phyloP scores from a whole-genome alignment of 2,113 vertebrate genomes.

The Emydocephalus ijimae region DNA sequence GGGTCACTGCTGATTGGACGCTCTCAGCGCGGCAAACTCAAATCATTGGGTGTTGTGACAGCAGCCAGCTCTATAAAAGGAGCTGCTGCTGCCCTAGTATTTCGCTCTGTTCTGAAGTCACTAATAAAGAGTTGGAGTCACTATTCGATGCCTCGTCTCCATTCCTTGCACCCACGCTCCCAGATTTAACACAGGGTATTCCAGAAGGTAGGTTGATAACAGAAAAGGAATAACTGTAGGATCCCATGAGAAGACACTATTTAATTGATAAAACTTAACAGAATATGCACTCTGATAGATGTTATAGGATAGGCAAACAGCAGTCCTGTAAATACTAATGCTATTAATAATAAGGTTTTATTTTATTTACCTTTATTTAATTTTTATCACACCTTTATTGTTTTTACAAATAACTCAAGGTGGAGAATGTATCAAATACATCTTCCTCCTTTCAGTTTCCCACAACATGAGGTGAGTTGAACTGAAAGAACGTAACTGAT shows the following conservation, averaged over 20 bases:
- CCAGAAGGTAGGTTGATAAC: not conserved
- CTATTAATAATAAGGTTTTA: not conserved
- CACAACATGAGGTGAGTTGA: not conserved
- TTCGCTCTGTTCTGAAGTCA: no score
- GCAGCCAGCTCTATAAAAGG: no score
- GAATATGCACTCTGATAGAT: not conserved
- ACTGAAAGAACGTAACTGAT: not conserved
- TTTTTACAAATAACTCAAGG: not conserved
- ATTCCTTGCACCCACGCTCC: no score
- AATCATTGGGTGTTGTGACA: no score
- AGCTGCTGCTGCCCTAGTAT: no score
- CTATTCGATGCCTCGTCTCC: no score
- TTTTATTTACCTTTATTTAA: not conserved
- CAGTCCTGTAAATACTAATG: not conserved
- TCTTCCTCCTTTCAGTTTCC: not conserved
- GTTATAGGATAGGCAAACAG: not conserved
- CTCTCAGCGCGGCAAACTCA: no score
- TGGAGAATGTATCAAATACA: not conserved
- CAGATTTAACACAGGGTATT: not conserved
- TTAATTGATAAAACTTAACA: not conserved
- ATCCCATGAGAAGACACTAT: not conserved
- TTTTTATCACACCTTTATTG: not conserved
- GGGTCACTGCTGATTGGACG: no score
- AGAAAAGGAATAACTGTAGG: not conserved
- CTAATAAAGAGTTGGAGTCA: no score